A percentile compares a stretch with the other conserved stretches of the same genome.
Conservation (phyloP, 2,797 vertebrate genomes). For the Sebastes alutus region DNA sequence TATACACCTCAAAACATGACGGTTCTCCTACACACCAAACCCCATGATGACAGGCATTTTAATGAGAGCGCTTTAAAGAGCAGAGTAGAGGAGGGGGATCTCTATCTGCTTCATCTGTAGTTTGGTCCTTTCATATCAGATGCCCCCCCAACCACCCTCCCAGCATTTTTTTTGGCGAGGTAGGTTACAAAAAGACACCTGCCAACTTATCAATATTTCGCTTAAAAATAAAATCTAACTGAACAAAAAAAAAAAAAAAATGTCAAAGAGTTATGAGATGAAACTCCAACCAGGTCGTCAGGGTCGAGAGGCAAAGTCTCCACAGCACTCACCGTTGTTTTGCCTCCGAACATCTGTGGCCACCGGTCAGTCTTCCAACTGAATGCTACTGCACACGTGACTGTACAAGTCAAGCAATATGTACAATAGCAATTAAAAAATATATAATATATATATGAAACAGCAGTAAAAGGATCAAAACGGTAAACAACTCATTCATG, state of each 20-base stretch:
- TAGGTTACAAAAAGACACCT: slow-evolving; percentile 76
- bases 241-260: neutral
- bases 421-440: slow-evolving; percentile 46
- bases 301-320: slow-evolving; percentile 16
- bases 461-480: slow-evolving; percentile 56
- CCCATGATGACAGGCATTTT: slow-evolving; percentile 67
- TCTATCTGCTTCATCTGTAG: slow-evolving; percentile 62
- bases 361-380: slow-evolving; percentile 24
- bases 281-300: slow-evolving; percentile 16
- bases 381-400: slow-evolving; percentile 45
- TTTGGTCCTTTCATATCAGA: slow-evolving; percentile 74
- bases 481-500: slow-evolving; percentile 67
- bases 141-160: slow-evolving; percentile 35
- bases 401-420: slow-evolving; percentile 45
- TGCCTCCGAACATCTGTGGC: slow-evolving; percentile 17
- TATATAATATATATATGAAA: slow-evolving; percentile 27
- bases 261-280: neutral
- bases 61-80: slow-evolving; percentile 7
- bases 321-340: slow-evolving; percentile 46
- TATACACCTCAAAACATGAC: slow-evolving; percentile 69
- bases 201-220: slow-evolving; percentile 44
- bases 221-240: slow-evolving; percentile 27
- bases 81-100: slow-evolving; percentile 9
- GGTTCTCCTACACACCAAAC: slow-evolving; percentile 43
- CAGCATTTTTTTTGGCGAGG: slow-evolving; percentile 71